Base-by-base conservation (phyloP, 2,888 invertebrate species). In the Apotomis turbidana region DNA sequence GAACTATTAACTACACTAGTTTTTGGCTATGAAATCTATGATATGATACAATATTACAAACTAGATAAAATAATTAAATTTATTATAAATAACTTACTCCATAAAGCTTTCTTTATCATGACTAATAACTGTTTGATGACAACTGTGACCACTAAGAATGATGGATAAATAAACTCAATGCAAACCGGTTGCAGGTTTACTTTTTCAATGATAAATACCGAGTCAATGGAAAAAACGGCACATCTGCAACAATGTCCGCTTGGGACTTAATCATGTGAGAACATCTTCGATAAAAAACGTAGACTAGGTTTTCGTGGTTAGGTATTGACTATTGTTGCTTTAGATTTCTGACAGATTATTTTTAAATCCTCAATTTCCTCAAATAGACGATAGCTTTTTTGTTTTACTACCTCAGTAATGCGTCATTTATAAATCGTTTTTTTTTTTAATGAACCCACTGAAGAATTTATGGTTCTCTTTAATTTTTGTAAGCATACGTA, bases 131-230 rank as follows among this genome's bases (percentile, higher is more conserved):
- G 10, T 9, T 8, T 9, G 49, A 6, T 49, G 49, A 49, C 49
- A 10, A 49, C 49, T 49, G 52, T 15, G 55, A 60, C 13, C 38
- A 15, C 51, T 58, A 59, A 68, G 13, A 59, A 52, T 12, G 13
- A 60, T 68, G 10, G 15, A 60, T 63, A 54, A 60, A 52, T 59
- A 68, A 15, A 5, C 44, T 61, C 54, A 68, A 68, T 68, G 61
- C 44, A 38, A 54, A 71, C 55, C 15, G 44, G 64, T 64, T 55
- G 46, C 44, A 44, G 44, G 55, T 66, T 66, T 55, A 66, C 55
- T 66, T 55, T 55, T 66, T 55, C 54, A 64, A 64, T 64, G 63
- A 66, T 66, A 66, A 66, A 44, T 55, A 41, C 44, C 54, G 64
- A 51, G 59, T 60, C 49, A 15, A 36, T 44, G 6, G 59, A 60